Evolutionary conservation across 2,797 vertebrate species (phyloP).

Genomic region (Sus cebifrons): DNA sequence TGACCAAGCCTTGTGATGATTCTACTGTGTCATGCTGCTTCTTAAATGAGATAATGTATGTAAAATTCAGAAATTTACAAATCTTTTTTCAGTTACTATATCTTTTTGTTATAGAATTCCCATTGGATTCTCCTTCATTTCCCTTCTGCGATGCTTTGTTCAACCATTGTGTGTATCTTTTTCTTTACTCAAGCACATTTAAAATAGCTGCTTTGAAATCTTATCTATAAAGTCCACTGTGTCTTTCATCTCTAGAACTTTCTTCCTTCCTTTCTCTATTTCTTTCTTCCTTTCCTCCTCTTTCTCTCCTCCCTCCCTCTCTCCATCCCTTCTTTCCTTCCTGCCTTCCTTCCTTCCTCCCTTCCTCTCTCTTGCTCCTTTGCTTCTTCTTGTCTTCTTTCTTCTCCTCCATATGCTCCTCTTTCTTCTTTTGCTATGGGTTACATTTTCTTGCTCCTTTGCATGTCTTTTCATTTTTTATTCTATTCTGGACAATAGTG

Average conservation of each 20-base stretch:
- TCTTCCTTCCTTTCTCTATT: accelerated
- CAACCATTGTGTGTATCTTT: background rate
- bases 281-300: accelerated
- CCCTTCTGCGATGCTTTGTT: background rate
- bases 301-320: accelerated
- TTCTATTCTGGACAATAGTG: background rate
- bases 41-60: background rate
- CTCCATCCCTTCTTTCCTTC: accelerated
- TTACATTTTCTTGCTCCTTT: background rate
- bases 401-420: too few species aligned
- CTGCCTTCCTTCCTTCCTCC: accelerated
- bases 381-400: accelerated
- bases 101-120: background rate
- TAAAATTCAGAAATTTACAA: background rate
- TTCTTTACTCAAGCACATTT: background rate
- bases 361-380: accelerated
- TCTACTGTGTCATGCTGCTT: background rate
- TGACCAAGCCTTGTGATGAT: background rate
- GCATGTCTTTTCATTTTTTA: background rate
- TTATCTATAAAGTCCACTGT: background rate
- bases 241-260: background rate
- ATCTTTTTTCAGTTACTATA: background rate
- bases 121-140: background rate
- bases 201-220: background rate
- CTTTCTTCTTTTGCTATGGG: background rate